phyloP scores from a whole-genome alignment of 2,797 vertebrate genomes.

The Hemitrygon akajei region DNA sequence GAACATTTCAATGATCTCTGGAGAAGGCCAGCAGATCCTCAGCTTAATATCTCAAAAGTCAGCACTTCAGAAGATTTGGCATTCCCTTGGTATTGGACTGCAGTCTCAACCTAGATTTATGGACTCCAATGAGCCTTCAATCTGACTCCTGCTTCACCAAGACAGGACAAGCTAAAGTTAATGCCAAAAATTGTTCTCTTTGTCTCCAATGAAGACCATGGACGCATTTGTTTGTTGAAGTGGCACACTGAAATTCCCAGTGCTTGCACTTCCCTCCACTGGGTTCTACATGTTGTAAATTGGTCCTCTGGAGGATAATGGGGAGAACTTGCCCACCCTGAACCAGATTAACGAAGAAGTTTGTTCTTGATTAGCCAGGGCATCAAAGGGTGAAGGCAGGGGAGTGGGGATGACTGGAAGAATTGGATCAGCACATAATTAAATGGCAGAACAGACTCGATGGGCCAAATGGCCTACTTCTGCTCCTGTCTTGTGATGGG shows the following conservation, averaged over 20 bases:
- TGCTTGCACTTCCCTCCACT: background rate
- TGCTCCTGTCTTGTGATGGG: too few relatives aligned
- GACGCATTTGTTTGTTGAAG: background rate
- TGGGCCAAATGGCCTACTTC: too few relatives aligned
- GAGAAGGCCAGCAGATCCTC: background rate
- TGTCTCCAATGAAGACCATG: background rate
- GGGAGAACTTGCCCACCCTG: background rate
- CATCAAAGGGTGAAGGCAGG: too few relatives aligned
- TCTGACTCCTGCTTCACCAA: background rate
- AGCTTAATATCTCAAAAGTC: background rate
- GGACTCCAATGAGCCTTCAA: background rate
- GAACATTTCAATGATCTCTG: background rate
- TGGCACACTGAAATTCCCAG: background rate
- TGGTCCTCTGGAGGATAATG: background rate
- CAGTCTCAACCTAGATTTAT: background rate
- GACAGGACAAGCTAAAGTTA: background rate
- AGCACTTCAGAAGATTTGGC: too few relatives aligned
- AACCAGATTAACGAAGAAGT: too few relatives aligned
- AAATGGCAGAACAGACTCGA: too few relatives aligned
- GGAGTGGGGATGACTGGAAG: too few relatives aligned
- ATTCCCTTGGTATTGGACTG: background rate
- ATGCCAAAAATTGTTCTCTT: background rate
- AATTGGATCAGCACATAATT: too few relatives aligned
- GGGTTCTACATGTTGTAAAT: background rate
- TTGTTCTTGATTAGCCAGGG: too few relatives aligned